Conservation (phyloP, 2,888 invertebrate genomes). For the Drosophila koepferae region DNA sequence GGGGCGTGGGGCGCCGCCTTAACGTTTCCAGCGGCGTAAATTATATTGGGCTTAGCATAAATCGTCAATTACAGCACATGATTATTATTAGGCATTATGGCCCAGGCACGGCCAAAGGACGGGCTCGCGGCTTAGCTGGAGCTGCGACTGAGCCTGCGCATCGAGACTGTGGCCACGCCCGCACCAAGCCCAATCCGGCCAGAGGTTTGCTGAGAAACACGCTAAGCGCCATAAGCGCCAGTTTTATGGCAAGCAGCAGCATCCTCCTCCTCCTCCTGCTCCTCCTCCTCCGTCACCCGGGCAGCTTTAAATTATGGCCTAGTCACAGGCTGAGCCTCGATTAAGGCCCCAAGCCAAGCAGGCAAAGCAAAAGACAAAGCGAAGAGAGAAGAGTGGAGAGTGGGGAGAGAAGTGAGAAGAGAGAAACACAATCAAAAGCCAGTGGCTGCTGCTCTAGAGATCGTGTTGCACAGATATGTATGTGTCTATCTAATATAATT, state of each 20-base stretch:
- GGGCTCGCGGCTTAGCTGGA: slow-evolving; percentile 24
- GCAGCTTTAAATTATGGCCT: slow-evolving; percentile 67
- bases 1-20: slow-evolving; percentile 63
- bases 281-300: slow-evolving; percentile 9
- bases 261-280: slow-evolving; percentile 9
- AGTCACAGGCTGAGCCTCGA: slow-evolving; percentile 28
- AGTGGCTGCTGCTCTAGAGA: slow-evolving; percentile 57
- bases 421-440: not conserved
- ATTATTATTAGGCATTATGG: slow-evolving; percentile 80
- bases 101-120: slow-evolving; percentile 37
- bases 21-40: slow-evolving; percentile 75
- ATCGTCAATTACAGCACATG: slow-evolving; percentile 79
- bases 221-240: slow-evolving; percentile 72
- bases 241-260: slow-evolving; percentile 60
- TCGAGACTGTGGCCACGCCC: slow-evolving; percentile 66
- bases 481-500: slow-evolving; percentile 67
- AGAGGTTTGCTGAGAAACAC: slow-evolving; percentile 61
- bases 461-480: slow-evolving; percentile 70
- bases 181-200: slow-evolving; percentile 81
- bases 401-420: not conserved
- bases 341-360: not conserved
- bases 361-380: not conserved
- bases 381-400: not conserved
- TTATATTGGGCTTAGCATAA: slow-evolving; percentile 79
- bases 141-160: slow-evolving; percentile 17